A percentile compares a stretch with the other conserved stretches of the same genome.
Evolutionary conservation across 2,113 vertebrate species (phyloP).

Genomic region (Elephantulus edwardii): DNA sequence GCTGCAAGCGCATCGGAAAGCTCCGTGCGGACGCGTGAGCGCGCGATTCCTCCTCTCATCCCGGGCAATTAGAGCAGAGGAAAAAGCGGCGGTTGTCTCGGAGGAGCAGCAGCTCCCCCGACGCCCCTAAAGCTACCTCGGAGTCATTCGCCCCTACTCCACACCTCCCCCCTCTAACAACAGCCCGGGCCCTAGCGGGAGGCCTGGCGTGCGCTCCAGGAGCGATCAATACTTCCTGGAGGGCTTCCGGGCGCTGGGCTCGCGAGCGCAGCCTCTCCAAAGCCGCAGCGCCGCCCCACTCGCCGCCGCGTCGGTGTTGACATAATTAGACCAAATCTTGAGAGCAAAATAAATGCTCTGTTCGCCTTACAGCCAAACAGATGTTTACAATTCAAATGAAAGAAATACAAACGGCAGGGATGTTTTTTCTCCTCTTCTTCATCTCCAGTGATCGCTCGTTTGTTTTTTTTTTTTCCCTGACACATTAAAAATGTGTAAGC

Average conservation of each 20-base stretch:
- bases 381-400: conserved; percentile 82
- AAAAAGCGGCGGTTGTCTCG: background rate
- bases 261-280: background rate
- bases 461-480: background rate
- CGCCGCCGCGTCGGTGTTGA: conserved; percentile 56
- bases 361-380: conserved; percentile 81
- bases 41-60: background rate
- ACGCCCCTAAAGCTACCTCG: background rate
- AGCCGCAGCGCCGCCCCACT: conserved; percentile 45
- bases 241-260: background rate
- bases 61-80: background rate
- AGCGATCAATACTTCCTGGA: conserved; percentile 44
- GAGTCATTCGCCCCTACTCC: background rate
- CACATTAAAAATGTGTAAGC: conserved; percentile 79
- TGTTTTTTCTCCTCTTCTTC: conserved; percentile 67
- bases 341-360: conserved; percentile 79
- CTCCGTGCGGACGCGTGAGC: background rate
- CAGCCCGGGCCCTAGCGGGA: background rate
- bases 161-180: background rate
- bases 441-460: conserved; percentile 74
- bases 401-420: conserved; percentile 77
- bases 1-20: background rate
- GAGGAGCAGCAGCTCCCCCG: background rate
- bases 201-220: background rate
- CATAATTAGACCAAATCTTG: conserved; percentile 79